Evolutionary conservation across 2,113 vertebrate species (phyloP).

Genomic region (Marmota monax): DNA sequence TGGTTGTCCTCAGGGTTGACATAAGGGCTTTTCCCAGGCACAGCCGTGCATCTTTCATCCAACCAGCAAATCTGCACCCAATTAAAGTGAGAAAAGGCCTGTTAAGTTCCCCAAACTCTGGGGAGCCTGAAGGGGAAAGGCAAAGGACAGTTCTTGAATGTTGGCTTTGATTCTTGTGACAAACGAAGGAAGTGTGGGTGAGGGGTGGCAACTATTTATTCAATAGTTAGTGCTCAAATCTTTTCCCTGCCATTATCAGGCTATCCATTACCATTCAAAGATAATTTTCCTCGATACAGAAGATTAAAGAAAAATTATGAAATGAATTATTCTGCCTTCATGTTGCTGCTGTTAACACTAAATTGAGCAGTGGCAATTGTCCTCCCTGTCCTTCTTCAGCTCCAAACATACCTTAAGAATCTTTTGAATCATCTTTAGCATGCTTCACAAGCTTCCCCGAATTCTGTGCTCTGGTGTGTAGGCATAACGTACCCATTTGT

Average conservation of each 20-base stretch:
- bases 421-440: neutral
- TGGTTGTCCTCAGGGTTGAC: neutral
- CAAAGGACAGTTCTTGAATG: too few species aligned
- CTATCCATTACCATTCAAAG: neutral
- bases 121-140: too few species aligned
- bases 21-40: neutral
- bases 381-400: neutral
- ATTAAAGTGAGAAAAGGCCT: neutral
- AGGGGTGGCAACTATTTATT: neutral
- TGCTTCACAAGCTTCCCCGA: too few species aligned
- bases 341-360: neutral
- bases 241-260: neutral
- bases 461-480: neutral
- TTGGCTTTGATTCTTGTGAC: neutral
- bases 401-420: neutral
- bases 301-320: neutral
- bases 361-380: neutral
- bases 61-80: neutral
- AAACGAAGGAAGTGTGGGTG: neutral
- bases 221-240: neutral
- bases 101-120: neutral
- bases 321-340: neutral
- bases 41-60: neutral
- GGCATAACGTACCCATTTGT: neutral
- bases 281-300: conserved; percentile 47